Conservation (phyloP, 1,140 invertebrate species). For the Aplysia californica region DNA sequence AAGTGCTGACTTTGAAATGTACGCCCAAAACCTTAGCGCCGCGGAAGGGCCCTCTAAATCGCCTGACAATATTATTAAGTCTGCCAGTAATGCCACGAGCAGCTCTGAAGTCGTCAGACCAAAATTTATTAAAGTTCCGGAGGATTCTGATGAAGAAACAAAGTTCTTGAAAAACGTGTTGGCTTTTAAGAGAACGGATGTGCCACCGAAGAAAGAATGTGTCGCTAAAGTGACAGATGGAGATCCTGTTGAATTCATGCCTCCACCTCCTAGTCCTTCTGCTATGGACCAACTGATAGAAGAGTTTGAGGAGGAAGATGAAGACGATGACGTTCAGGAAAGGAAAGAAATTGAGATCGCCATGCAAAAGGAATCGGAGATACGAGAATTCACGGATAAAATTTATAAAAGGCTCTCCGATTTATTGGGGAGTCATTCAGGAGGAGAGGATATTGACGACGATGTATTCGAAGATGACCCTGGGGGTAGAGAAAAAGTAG, state of each 20-base stretch:
- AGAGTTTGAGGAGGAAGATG: slow-evolving; percentile 33
- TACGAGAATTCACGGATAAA: slow-evolving; percentile 37
- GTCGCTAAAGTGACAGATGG: background rate
- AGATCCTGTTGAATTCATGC: no score
- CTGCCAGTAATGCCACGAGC: no score
- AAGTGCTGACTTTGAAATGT: no score
- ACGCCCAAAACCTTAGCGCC: no score
- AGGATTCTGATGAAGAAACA: background rate
- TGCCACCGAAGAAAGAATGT: background rate
- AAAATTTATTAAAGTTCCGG: no score
- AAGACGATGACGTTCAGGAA: slow-evolving; percentile 18
- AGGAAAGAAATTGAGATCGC: slow-evolving; percentile 1
- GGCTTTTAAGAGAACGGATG: background rate
- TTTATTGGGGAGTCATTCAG: slow-evolving; percentile 32
- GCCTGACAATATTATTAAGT: no score
- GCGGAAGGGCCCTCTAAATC: no score
- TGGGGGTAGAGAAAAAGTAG: background rate
- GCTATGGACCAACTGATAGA: slow-evolving; percentile 34
- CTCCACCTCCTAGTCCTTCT: slow-evolving; percentile 39
- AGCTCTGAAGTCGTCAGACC: no score
- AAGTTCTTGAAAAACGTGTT: background rate
- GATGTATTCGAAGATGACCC: background rate
- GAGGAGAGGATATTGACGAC: background rate
- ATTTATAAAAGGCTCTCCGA: slow-evolving; percentile 38
- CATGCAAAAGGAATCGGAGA: slow-evolving; percentile 17